Evolutionary conservation across 2,888 invertebrate species (phyloP).

Genomic region (Resseliella maxima): DNA sequence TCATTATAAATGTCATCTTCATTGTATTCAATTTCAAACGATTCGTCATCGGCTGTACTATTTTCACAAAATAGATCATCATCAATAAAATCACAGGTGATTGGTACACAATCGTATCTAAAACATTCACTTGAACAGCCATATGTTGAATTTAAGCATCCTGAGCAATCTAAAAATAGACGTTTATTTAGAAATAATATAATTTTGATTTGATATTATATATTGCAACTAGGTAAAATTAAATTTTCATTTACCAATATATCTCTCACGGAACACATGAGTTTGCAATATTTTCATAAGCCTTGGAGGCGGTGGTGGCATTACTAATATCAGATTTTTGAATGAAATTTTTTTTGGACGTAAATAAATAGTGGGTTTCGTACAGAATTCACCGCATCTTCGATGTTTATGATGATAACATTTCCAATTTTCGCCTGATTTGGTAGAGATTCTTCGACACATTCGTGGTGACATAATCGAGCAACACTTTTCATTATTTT

Average conservation of each 20-base stretch:
- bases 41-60: neutral
- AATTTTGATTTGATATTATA: too few species aligned
- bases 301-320: neutral
- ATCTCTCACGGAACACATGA: neutral
- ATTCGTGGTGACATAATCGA: neutral
- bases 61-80: neutral
- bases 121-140: neutral
- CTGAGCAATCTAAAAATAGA: constrained; percentile 18
- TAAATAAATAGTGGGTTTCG: neutral
- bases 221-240: too few species aligned
- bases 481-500: neutral
- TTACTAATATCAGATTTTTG: neutral
- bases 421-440: neutral
- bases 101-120: neutral
- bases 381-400: neutral
- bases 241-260: constrained; percentile 16
- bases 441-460: neutral
- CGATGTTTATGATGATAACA: neutral
- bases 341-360: neutral
- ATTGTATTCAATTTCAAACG: neutral
- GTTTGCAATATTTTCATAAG: neutral
- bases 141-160: neutral
- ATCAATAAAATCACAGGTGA: neutral
- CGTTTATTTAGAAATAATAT: too few species aligned
- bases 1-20: neutral